These are phyloP conservation scores for Ovibos moschatus DNA, from an alignment of 2,113 vertebrate genomes.

Conservation along the genomic window DNA sequence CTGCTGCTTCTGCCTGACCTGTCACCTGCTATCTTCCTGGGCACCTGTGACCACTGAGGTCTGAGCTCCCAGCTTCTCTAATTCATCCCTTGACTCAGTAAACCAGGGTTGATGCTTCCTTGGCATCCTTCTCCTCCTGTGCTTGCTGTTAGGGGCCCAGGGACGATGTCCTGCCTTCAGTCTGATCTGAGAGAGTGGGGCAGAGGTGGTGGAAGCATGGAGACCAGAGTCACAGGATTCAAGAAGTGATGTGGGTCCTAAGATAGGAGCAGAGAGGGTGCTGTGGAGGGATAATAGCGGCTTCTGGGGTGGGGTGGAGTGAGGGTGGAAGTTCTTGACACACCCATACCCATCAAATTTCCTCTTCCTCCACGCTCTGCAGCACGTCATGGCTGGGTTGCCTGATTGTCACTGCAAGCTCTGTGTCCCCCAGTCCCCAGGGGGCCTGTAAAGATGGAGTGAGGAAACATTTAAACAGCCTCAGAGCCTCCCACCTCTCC, in stretches of 20 bases:
- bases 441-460: neutral
- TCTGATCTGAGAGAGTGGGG: neutral
- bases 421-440: neutral
- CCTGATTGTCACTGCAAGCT: neutral
- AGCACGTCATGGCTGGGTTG: neutral
- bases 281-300: neutral
- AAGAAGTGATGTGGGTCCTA: neutral
- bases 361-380: neutral
- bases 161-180: neutral
- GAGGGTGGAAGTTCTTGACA: neutral
- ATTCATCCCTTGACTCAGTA: neutral
- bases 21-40: neutral
- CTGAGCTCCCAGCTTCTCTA: neutral
- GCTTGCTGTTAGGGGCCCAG: neutral
- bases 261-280: neutral
- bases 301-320: neutral
- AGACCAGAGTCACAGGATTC: neutral
- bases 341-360: neutral
- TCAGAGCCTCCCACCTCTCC: neutral
- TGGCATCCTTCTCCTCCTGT: neutral
- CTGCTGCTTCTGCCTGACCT: neutral
- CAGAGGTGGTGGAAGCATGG: neutral
- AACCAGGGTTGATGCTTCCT: neutral
- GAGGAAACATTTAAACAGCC: neutral
- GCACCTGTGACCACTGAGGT: neutral